Conservation (phyloP, 2,113 vertebrate genomes). For the Polypterus senegalus region DNA sequence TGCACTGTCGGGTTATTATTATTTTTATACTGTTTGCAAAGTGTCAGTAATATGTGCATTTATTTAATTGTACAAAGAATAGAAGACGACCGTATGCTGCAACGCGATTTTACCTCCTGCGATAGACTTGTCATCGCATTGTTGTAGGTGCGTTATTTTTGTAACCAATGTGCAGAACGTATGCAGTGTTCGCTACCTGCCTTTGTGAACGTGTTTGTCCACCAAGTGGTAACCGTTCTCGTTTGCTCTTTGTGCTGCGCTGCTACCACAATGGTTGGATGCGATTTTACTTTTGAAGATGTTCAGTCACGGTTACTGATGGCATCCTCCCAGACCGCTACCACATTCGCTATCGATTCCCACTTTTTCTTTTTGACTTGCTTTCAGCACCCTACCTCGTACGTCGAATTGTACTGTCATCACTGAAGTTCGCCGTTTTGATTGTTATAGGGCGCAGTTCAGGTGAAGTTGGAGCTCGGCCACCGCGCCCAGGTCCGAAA, state of each 20-base stretch:
- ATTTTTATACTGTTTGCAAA: too few species aligned
- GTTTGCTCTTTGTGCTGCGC: too few species aligned
- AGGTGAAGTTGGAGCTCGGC: constrained; percentile 96
- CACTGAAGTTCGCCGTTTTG: constrained; percentile 1
- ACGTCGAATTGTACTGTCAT: too few species aligned
- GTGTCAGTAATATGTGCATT: too few species aligned
- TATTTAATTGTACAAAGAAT: too few species aligned
- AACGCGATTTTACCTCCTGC: neutral
- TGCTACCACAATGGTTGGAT: too few species aligned
- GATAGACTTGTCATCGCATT: neutral
- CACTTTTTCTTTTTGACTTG: constrained; percentile 13
- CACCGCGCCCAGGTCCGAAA: constrained; percentile 91
- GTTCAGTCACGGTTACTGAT: too few species aligned
- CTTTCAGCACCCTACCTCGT: constrained; percentile 4
- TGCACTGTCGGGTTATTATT: neutral
- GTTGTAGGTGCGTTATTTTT: neutral
- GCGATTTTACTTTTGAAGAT: too few species aligned
- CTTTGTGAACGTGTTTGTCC: too few species aligned
- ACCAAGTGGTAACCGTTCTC: too few species aligned
- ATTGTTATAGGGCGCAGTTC: constrained; percentile 76
- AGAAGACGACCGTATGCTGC: neutral
- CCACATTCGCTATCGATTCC: constrained; percentile 7
- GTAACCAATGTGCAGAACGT: neutral
- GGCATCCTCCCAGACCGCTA: neutral
- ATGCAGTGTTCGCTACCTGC: too few species aligned